Evolutionary conservation across 2,888 invertebrate species (phyloP), one percentile per base, ranked within the genome.

Genomic region (Abscondita cerata): DNA sequence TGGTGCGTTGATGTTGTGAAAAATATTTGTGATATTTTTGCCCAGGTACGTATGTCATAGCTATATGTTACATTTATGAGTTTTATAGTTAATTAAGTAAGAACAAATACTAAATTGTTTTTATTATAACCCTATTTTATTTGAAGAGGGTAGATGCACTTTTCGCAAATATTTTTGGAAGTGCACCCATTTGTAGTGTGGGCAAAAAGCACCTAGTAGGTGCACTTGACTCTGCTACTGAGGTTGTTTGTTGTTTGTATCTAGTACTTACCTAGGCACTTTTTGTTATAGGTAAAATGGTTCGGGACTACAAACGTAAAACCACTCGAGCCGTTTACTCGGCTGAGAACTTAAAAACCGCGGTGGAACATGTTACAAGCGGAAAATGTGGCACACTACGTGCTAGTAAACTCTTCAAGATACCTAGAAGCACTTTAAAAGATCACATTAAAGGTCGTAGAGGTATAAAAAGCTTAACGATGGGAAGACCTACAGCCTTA

Each of bases 381-480:
- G 20, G 18, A 56, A 56, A 56, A 48, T 47, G 47, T 56, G 55
- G 36, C 40, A 56, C 48, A 47, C n/a, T 46, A 18, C 47, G 33
- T 47, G 47, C 36, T 55, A 55, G 44, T 20, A 53, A 53, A 53
- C 8, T 53, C 40, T 53, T 53, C 25, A 53, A 44, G 19, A 53
- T 53, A 2, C 18, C 53, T 53, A 53, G 55, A 13, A 55, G 46
- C 46, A 55, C 55, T 20, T 15, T 54, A 54, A 54, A 54, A n/a
- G 44, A 44, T n/a, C 55, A 46, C 18, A 55, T 55, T 15, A 55
- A 55, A 44, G 55, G 47, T 55, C 33, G 55, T 20, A 55, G 46
- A 18, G 16, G 11, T 46, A 12, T 12, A 9, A 55, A 44, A 11
- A 36, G 50, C 34, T 16, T 34, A 6, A 20, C 36, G 38, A 25